Evolutionary conservation across 2,888 invertebrate genomes (phyloP).

Genomic region (Pristionchus fissidentatus): DNA sequence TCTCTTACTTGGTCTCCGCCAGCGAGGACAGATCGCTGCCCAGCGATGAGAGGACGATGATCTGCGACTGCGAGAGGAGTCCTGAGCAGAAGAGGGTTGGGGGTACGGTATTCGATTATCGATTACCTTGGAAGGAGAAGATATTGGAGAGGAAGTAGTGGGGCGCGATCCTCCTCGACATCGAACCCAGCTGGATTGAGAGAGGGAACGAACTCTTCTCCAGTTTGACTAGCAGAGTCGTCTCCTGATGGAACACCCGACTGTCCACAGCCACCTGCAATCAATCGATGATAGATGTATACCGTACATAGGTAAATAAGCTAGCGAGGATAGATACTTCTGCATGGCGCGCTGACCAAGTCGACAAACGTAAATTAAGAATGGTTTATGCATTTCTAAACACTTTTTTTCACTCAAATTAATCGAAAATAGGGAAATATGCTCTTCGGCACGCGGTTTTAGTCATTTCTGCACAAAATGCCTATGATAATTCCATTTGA

Average conservation of each 20-base stretch:
- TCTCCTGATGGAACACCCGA: constrained; percentile 14
- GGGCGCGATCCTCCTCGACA: constrained; percentile 41
- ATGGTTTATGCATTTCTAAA: no score
- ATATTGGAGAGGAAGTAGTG: constrained; percentile 52
- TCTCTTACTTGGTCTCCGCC: constrained; percentile 53
- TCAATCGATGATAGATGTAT: not conserved
- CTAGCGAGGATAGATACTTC: no score
- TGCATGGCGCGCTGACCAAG: no score
- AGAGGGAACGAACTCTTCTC: constrained; percentile 44
- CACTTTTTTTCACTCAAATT: no score
- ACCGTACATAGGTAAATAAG: no score
- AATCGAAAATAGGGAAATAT: no score
- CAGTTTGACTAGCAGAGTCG: constrained; percentile 50
- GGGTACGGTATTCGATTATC: not conserved
- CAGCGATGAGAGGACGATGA: constrained; percentile 57
- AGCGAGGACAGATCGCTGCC: constrained; percentile 60
- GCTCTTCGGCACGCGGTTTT: no score
- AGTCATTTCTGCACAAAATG: no score
- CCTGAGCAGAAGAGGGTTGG: constrained; percentile 51
- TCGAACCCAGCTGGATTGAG: constrained; percentile 52
- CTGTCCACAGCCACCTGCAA: constrained; percentile 34
- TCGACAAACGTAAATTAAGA: no score
- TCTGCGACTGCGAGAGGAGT: constrained; percentile 54
- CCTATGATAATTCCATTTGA: no score
- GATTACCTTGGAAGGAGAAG: constrained; percentile 54